These are phyloP conservation scores for Antheraea pernyi DNA, from an alignment of 1,140 invertebrate species.

Conservation along the genomic window DNA sequence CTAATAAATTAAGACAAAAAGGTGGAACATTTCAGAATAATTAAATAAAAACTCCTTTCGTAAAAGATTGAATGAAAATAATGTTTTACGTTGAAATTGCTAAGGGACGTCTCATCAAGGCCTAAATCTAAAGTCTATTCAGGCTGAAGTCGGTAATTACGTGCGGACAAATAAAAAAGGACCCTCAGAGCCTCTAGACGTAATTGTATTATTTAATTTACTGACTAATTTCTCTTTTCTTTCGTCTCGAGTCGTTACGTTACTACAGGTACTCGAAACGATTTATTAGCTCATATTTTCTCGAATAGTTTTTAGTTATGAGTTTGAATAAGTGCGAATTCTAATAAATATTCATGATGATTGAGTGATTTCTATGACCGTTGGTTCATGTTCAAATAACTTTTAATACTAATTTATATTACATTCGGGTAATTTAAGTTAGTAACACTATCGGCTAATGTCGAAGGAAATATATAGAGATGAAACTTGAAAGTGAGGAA, in stretches of 20 bases:
- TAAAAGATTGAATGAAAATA: background rate
- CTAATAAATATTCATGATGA: too few species aligned
- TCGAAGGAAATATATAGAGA: too few species aligned
- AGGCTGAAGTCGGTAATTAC: background rate
- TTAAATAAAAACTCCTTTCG: background rate
- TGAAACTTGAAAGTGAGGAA: too few species aligned
- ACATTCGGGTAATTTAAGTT: too few species aligned
- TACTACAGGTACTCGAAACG: background rate
- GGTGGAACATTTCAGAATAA: background rate
- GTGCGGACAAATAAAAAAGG: slow-evolving; percentile 4
- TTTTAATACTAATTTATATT: too few species aligned
- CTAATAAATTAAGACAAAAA: background rate
- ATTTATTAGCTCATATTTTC: background rate
- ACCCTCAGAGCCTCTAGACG: background rate
- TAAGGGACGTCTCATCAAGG: background rate
- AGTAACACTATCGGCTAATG: too few species aligned
- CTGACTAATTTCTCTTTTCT: slow-evolving; percentile 3
- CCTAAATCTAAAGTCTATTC: slow-evolving; percentile 1
- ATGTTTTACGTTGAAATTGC: background rate
- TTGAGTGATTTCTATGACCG: too few species aligned
- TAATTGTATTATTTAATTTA: slow-evolving; percentile 5
- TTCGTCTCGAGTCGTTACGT: background rate
- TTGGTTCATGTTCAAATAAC: too few species aligned
- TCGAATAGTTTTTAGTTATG: background rate
- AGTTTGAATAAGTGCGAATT: background rate